Base-by-base conservation (phyloP, 2,888 invertebrate genomes). In the Drosophila lacicola region DNA sequence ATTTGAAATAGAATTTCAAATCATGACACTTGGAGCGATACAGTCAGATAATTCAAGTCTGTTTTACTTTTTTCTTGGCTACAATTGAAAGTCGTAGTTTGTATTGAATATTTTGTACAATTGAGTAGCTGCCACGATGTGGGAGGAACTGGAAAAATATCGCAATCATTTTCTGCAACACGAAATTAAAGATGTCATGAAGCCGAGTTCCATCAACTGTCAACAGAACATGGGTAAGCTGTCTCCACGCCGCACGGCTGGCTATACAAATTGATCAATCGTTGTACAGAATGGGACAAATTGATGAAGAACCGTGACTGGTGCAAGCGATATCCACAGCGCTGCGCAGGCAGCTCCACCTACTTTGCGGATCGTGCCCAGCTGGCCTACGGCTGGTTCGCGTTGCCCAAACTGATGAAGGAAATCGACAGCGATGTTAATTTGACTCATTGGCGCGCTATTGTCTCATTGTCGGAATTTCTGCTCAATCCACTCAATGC, bases 161-260 rank as follows among this genome's bases (percentile, higher is more conserved):
- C 88, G 85, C 50, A 91, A 91, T 77, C 73, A 87, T 56, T 91
- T 84, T 49, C 54, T 91, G 37, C 91, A 91, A 63, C 11, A 19
- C 5, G 89, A 86, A 63, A 53, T 84, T 39, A 73, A 78, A 46
- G 55, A 66, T 49, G 36, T 67, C 29, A n/a, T 88, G 19, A 76
- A 54, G n/a, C 36, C 88, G 1, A 72, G 68, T 13, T 58, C 82
- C n/a, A 72, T 82, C 1, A 84, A 88, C 57, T 61, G 55, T 2
- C 49, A 58, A 1, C 78, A 82, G 51, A 72, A 57, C 9, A 58
- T 44, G 4, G 82, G 80, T 86, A 50, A 58, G 53, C 0, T 1
- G 19, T 6, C 3, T 4, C 29, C 29, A 34, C 0, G 4, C 0
- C 17, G 8, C 8, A 14, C 14, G 3, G 2, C 17, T 4, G 3